Evolutionary conservation across 1,140 invertebrate species (phyloP), one percentile per base, ranked within the genome.

Genomic region (Probaryconus sp.): DNA sequence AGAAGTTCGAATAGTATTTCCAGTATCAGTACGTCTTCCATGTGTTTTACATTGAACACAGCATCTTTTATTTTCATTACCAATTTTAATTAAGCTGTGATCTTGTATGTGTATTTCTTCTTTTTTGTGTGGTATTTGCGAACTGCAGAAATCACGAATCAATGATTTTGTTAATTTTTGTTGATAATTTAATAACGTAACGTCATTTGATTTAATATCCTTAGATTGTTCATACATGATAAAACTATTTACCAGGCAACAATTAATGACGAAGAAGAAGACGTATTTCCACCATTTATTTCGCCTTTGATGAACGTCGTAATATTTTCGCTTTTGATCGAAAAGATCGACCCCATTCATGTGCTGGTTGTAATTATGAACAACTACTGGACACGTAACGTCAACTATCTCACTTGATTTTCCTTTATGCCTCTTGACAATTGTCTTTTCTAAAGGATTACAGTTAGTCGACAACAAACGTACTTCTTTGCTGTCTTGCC

Each of bases 211-310:
- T n/a, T n/a, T n/a, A n/a, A n/a, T n/a, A n/a, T n/a, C n/a, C n/a
- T 37, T 42, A 11, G 51, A 20, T 1, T 10, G 1, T 20, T 26
- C 7, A 18, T 30, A 40, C 7, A 48, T 11, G n/a, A 61, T 51
- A 11, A 24, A 51, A 51, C n/a, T n/a, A 38, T 65, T 58, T n/a
- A 51, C 37, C 16, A 72, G 51, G 2, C 1, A 51, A 10, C 33
- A 5, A 26, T 69, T 17, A 7, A 60, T 45, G 3, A 71, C 20
- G 21, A 61, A 67, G 33, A 48, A 35, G 37, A 76, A 56, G 26
- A 65, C 28, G 56, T 64, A 48, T 51, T 63, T 67, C 73, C 67
- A 71, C 55, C 61, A 71, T 31, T 71, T 71, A 1, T 47, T 28
- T 3, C 14, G 30, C 1, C 7, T 24, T 6, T 53, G 21, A 6